Evolutionary conservation across 2,113 vertebrate species (phyloP).

Genomic region (Equus quagga): DNA sequence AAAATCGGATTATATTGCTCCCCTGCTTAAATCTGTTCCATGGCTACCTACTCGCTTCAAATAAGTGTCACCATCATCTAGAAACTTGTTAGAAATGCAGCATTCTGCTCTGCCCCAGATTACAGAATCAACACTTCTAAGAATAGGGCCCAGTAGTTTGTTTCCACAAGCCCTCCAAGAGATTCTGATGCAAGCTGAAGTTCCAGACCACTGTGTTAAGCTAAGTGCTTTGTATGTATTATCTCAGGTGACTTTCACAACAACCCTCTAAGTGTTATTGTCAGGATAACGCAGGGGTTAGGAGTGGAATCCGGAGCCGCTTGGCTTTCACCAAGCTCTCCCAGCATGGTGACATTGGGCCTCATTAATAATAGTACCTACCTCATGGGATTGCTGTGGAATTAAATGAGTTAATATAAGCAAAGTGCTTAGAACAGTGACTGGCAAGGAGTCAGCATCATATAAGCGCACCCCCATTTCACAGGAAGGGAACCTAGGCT

Average conservation of each 20-base stretch:
- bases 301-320: background rate
- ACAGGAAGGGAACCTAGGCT: background rate
- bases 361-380: background rate
- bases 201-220: background rate
- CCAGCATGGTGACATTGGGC: background rate
- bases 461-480: background rate
- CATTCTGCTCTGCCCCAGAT: background rate
- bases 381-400: background rate
- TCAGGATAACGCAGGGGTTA: background rate
- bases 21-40: background rate
- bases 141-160: background rate
- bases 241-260: background rate
- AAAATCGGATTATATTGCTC: background rate
- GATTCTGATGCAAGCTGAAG: background rate
- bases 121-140: constrained; percentile 31
- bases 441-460: background rate
- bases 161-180: background rate
- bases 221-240: background rate
- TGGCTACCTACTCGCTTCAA: constrained; percentile 17
- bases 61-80: background rate
- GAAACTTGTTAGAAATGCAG: constrained; percentile 31
- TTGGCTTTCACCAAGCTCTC: background rate
- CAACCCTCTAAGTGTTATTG: background rate
- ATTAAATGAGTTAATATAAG: background rate
- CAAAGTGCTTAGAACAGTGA: background rate